These are phyloP conservation scores for Mellivora capensis DNA, from an alignment of 2,113 vertebrate genomes.

Conservation along the genomic window DNA sequence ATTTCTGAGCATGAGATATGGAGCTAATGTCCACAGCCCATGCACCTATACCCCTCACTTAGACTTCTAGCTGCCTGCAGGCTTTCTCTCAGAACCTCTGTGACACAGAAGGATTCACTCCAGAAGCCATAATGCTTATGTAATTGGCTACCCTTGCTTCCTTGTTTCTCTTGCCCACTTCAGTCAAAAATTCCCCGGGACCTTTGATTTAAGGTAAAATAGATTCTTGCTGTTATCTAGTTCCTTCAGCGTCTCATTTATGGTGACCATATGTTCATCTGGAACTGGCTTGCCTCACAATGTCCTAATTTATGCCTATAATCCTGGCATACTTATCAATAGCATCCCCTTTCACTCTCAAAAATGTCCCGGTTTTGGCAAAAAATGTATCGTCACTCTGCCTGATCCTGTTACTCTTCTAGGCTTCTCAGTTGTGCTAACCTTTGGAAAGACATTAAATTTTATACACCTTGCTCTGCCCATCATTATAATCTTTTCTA, in stretches of 20 bases:
- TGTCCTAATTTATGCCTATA: not conserved
- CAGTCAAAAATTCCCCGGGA: not conserved
- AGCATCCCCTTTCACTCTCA: not conserved
- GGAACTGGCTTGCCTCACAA: not conserved
- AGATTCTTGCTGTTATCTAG: not conserved
- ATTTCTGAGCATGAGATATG: accelerated
- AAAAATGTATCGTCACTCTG: not conserved
- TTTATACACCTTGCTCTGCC: not conserved
- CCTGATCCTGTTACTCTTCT: not conserved
- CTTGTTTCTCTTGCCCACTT: not conserved
- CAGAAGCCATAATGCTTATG: not conserved
- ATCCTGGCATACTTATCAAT: not conserved
- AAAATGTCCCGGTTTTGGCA: not conserved
- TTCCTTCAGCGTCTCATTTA: not conserved
- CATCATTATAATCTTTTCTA: not conserved
- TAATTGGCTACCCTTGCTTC: not conserved
- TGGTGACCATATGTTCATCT: not conserved
- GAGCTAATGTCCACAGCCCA: accelerated
- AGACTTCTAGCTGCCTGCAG: too few relatives aligned
- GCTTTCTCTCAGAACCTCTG: not conserved
- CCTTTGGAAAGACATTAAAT: not conserved
- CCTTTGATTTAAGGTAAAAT: not conserved
- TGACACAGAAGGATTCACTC: not conserved
- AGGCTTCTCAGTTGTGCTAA: not conserved
- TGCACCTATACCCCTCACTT: accelerated